These are phyloP conservation scores for Palythoa caribaeorum DNA, from an alignment of 92 coral and sea anemone species.

Conservation along the genomic window DNA sequence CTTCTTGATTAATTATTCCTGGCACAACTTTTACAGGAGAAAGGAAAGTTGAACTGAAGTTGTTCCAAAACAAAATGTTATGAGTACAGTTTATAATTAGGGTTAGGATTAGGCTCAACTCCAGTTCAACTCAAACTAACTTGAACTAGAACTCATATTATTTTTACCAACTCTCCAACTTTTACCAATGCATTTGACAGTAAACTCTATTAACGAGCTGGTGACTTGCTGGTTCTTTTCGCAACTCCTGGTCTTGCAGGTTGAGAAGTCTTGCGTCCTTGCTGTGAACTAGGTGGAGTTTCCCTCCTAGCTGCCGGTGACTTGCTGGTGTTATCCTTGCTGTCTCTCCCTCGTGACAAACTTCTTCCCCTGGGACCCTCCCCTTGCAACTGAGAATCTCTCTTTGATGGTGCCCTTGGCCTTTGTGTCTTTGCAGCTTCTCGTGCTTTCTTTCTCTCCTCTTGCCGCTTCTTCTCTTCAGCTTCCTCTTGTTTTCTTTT, in stretches of 20 bases:
- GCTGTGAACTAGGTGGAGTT: conserved; percentile 30
- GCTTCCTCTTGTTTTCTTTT: conserved; percentile 83
- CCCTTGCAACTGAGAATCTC: conserved; percentile 72
- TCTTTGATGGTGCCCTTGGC: conserved; percentile 57
- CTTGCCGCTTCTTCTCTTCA: conserved; percentile 86
- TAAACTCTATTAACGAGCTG: conserved; percentile 56
- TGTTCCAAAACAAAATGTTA: too few species aligned
- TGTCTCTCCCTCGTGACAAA: conserved; percentile 79
- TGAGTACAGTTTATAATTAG: too few species aligned
- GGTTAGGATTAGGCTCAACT: too few species aligned
- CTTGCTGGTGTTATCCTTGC: conserved; percentile 67
- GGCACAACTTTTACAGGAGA: too few species aligned
- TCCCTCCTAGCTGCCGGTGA: conserved; percentile 63
- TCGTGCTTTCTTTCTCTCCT: conserved; percentile 86
- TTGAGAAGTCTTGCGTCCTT: conserved; percentile 19
- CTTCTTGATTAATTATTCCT: too few species aligned
- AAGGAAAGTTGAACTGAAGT: too few species aligned
- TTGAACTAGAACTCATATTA: too few species aligned
- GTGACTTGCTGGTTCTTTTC: conserved; percentile 75
- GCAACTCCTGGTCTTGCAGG: conserved; percentile 80
- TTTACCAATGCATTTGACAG: neutral
- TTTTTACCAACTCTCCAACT: neutral
- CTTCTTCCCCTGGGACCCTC: conserved; percentile 78
- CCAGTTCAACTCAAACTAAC: too few species aligned
- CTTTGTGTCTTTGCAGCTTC: conserved; percentile 70